Conservation (phyloP, 2,797 vertebrate genomes). For the Mormyrops attenuatus region DNA sequence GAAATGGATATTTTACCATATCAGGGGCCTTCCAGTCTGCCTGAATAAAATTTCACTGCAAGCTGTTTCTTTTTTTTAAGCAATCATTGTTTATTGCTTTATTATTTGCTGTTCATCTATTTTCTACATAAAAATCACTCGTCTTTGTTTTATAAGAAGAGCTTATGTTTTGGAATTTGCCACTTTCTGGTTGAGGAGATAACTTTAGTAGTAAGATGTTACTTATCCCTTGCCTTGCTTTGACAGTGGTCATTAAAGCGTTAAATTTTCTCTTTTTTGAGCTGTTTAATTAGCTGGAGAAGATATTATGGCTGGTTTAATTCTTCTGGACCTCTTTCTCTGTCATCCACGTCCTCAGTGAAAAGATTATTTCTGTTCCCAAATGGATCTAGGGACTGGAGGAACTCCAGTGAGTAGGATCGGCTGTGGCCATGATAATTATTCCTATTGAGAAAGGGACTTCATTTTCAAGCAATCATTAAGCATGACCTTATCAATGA, state of each 20-base stretch:
- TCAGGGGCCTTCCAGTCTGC: background rate
- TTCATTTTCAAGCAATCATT: slow-evolving; percentile 62
- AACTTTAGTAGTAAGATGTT: background rate
- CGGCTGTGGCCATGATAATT: slow-evolving; percentile 66
- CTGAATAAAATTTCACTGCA: background rate
- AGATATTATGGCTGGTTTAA: slow-evolving; percentile 53
- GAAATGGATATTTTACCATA: background rate
- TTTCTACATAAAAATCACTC: background rate
- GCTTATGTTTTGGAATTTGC: background rate
- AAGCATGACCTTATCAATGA: slow-evolving; percentile 55
- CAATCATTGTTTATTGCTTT: background rate
- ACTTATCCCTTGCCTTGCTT: background rate
- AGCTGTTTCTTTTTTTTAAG: background rate
- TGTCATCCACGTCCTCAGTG: slow-evolving; percentile 20
- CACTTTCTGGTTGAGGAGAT: background rate
- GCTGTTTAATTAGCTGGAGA: slow-evolving; percentile 51
- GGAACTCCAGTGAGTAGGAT: slow-evolving; percentile 44
- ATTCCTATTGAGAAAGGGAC: slow-evolving; percentile 59
- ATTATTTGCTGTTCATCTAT: background rate
- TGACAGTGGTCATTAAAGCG: slow-evolving; percentile 5
- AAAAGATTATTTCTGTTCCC: slow-evolving; percentile 25
- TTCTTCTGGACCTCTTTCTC: slow-evolving; percentile 41
- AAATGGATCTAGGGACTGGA: background rate
- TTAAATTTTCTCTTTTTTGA: slow-evolving; percentile 13
- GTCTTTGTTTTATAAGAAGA: background rate